Evolutionary conservation across 2,888 invertebrate species (phyloP), one percentile per base, ranked within the genome.

Genomic region (Lasioglossum figueresi): DNA sequence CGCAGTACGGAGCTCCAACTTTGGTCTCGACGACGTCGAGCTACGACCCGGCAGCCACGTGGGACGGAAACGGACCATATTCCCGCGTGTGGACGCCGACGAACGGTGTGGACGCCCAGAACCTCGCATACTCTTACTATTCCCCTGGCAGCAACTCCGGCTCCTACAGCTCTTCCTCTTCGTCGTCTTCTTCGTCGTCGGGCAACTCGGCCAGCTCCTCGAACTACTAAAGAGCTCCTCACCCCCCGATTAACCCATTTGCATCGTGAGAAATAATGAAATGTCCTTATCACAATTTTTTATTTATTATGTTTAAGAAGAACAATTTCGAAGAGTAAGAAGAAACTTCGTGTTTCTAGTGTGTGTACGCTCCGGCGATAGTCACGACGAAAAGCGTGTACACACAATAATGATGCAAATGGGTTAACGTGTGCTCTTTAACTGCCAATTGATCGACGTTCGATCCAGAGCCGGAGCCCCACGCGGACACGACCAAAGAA

Each of bases 41-140:
- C 8, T 95, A 96, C 48, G 95, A 96, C 34, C 97, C 97, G 48
- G 96, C 96, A 85, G 97, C 97, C 92, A 97, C 97, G 4, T 98
- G 98, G 96, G 96, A 96, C 88, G 97, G 96, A 92, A 96, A 97
- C 76, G 97, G 97, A 14, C 98, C 98, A 1, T 98, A 98, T 95
- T 96, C 98, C 73, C 96, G 98, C 89, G 96, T 97, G 1, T 98
- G 98, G 97, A 97, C 97, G 91, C 94, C 95, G 37, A 90, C 93
- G 79, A 94, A 93, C 82, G 92, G 93, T 48, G 92, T 90, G 66
- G 94, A 95, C 66, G 89, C 93, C 4, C 95, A 96, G 82, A 96
- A 96, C 10, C 92, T 95, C 74, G 95, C 95, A 40, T 95, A 95
- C 91, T 94, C 91, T 81, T 95, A 95, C 85, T 95, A 95, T 83